These are phyloP conservation scores for Eilema sororculum DNA, from an alignment of 2,888 invertebrate genomes.

Conservation along the genomic window DNA sequence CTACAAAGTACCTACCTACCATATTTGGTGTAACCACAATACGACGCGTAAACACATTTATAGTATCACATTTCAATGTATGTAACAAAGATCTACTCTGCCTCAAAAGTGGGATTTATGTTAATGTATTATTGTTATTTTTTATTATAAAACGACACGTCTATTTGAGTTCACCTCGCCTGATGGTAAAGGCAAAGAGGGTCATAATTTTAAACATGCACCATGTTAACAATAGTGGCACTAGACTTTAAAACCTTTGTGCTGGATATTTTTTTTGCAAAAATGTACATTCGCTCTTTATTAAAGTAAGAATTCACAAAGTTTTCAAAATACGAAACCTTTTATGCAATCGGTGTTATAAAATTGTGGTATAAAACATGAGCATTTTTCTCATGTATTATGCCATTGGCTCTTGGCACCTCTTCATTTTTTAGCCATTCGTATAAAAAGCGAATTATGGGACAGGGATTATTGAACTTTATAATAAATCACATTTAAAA, in stretches of 20 bases:
- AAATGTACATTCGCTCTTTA: background rate
- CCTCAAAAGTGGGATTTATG: background rate
- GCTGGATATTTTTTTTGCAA: background rate
- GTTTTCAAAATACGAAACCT: background rate
- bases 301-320: background rate
- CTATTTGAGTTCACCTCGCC: too few relatives aligned
- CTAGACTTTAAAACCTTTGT: too few relatives aligned
- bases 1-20: constrained; percentile 1
- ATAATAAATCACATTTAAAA: constrained; percentile 27
- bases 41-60: background rate
- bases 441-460: background rate
- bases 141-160: too few relatives aligned
- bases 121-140: too few relatives aligned
- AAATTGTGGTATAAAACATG: background rate
- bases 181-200: too few relatives aligned
- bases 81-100: background rate
- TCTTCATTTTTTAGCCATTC: background rate
- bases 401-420: background rate
- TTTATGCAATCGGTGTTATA: background rate
- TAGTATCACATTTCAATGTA: background rate
- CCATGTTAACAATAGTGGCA: too few relatives aligned
- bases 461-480: background rate
- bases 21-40: background rate
- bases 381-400: background rate
- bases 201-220: too few relatives aligned